Conservation (phyloP, 2,888 invertebrate genomes). For the Microctonus aethiopoides region DNA sequence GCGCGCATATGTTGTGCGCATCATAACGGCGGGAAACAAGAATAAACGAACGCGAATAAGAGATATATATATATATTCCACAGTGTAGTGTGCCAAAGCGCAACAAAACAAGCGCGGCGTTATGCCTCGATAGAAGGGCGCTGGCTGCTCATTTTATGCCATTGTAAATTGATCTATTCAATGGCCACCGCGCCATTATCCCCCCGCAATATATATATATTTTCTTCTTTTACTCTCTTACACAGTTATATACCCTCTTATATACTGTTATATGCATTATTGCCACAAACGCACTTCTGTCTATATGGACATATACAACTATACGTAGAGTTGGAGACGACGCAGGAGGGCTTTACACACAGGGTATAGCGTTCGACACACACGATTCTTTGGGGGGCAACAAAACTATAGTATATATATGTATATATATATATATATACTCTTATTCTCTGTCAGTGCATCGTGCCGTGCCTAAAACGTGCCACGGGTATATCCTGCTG, state of each 20-base stretch:
- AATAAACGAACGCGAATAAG: not conserved
- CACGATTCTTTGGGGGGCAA: slow-evolving; percentile 24
- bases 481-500: slow-evolving; percentile 58
- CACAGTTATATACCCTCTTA: slow-evolving; percentile 32
- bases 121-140: slow-evolving; percentile 40
- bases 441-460: slow-evolving; percentile 35
- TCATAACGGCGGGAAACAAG: slow-evolving; percentile 18
- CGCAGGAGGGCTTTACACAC: slow-evolving; percentile 39
- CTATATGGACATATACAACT: not conserved
- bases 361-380: slow-evolving; percentile 4
- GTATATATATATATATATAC: not conserved
- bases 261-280: no score
- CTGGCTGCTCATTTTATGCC: slow-evolving; percentile 66
- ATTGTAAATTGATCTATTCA: slow-evolving; percentile 68
- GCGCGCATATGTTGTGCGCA: slow-evolving; percentile 10
- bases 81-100: no score
- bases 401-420: not conserved
- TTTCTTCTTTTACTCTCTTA: slow-evolving; percentile 24
- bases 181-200: slow-evolving; percentile 62
- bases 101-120: slow-evolving; percentile 34
- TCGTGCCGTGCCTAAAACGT: slow-evolving; percentile 50
- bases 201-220: slow-evolving; percentile 52
- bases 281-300: slow-evolving; percentile 13
- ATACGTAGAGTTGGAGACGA: slow-evolving; percentile 30
- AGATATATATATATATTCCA: slow-evolving; percentile 10